Conservation (phyloP, 2,888 invertebrate species). For the Icerya purchasi region DNA sequence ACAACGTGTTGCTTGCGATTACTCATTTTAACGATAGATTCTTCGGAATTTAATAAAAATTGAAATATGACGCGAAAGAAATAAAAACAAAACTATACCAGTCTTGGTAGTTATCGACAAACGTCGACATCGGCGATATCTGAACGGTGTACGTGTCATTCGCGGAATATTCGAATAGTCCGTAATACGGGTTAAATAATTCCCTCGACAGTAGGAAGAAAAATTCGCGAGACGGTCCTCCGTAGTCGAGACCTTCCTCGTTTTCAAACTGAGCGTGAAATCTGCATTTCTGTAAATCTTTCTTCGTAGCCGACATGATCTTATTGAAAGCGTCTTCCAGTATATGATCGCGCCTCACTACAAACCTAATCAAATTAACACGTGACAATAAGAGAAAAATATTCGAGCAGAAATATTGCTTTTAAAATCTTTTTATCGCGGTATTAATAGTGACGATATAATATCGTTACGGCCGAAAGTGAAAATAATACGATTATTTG, state of each 20-base stretch:
- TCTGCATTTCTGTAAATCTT: slow-evolving; percentile 84
- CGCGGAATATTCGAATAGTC: slow-evolving; percentile 92
- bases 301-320: slow-evolving; percentile 88
- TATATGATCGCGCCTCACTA: slow-evolving; percentile 77
- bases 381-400: slow-evolving; percentile 13
- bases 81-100: slow-evolving; percentile 46
- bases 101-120: slow-evolving; percentile 90
- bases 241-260: slow-evolving; percentile 93
- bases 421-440: too few species aligned
- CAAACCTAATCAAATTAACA: too few species aligned
- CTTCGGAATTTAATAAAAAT: too few species aligned
- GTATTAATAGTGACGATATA: too few species aligned
- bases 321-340: slow-evolving; percentile 89
- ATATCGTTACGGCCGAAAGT: too few species aligned
- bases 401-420: too few species aligned
- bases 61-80: too few species aligned
- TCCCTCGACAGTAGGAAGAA: slow-evolving; percentile 94
- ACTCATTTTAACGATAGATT: too few species aligned
- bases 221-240: slow-evolving; percentile 91
- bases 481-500: too few species aligned
- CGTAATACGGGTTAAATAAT: slow-evolving; percentile 95
- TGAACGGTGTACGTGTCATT: slow-evolving; percentile 94
- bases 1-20: too few species aligned
- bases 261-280: slow-evolving; percentile 84
- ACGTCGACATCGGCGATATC: slow-evolving; percentile 80